Percentiles rank a stretch among this genome's conserved stretches.
Evolutionary conservation across 2,113 vertebrate species (phyloP).

Genomic region (Charadrius vociferus): DNA sequence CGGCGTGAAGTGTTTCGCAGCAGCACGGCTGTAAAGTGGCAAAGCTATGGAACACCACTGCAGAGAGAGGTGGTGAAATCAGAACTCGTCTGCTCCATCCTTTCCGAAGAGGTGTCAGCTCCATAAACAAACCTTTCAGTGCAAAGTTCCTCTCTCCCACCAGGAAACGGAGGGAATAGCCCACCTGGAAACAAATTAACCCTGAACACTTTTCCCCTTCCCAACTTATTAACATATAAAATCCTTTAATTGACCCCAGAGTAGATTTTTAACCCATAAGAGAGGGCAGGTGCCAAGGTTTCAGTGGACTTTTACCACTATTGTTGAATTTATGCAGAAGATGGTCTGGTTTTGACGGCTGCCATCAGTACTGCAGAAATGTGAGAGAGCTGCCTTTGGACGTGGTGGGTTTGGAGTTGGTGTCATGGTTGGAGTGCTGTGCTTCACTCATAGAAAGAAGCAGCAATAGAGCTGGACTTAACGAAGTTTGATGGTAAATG

Average conservation of each 20-base stretch:
- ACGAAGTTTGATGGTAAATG: too few species aligned
- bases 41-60: neutral
- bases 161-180: neutral
- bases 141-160: neutral
- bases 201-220: neutral
- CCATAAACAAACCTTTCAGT: neutral
- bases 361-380: neutral
- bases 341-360: neutral
- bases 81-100: neutral
- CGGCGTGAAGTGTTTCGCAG: neutral
- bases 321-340: neutral
- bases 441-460: too few species aligned
- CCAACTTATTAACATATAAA: neutral
- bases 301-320: neutral
- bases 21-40: neutral
- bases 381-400: neutral
- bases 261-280: neutral
- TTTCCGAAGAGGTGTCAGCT: neutral
- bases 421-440: too few species aligned
- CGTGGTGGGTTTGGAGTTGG: neutral
- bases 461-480: too few species aligned
- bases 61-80: neutral
- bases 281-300: neutral
- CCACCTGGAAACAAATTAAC: neutral
- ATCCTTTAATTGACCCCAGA: neutral